Conservation (phyloP, 2,113 vertebrate species). For the Antigone vipio region DNA sequence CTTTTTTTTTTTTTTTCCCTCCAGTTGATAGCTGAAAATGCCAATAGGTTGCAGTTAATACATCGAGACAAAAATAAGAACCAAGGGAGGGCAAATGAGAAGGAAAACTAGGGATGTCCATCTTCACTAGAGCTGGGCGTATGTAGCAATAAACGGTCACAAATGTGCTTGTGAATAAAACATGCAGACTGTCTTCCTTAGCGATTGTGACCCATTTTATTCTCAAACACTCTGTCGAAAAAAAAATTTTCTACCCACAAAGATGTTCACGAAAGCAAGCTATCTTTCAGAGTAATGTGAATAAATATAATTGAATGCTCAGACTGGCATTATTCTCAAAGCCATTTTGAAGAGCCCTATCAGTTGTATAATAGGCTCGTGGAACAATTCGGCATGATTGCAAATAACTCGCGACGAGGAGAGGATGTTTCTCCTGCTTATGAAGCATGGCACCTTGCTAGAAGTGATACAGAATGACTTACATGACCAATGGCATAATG, state of each 20-base stretch:
- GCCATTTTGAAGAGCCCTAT: conserved; percentile 7
- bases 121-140: conserved; percentile 18
- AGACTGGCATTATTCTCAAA: background rate
- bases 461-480: background rate
- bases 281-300: conserved; percentile 32
- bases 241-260: background rate
- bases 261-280: background rate
- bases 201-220: conserved; percentile 59
- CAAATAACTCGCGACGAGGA: background rate
- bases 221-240: background rate
- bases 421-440: background rate
- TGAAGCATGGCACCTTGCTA: background rate
- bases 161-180: conserved; percentile 62
- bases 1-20: background rate
- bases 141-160: conserved; percentile 46
- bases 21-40: background rate
- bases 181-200: conserved; percentile 44
- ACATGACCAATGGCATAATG: background rate
- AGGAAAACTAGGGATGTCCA: conserved; percentile 25
- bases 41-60: background rate
- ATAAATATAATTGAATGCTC: conserved; percentile 17
- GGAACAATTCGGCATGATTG: background rate
- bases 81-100: background rate
- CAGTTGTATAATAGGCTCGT: background rate
- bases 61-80: background rate